Evolutionary conservation across 1,140 invertebrate species (phyloP), one percentile per base, ranked within the genome.

Genomic region (Triops longicaudatus): DNA sequence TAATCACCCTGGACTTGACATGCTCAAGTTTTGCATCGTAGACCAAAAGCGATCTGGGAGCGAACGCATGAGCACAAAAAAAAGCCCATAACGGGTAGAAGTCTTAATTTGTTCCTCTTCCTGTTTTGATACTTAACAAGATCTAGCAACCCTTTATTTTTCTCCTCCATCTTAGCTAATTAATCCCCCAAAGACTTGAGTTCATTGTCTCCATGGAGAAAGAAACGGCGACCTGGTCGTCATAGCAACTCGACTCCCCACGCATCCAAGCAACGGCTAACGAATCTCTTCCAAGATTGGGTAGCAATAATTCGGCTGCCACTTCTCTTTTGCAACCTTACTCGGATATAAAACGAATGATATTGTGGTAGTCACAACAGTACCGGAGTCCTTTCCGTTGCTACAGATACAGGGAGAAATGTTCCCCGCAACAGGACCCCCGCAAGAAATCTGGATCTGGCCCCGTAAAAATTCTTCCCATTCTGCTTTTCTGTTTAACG

Each of bases 201-300:
- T 63, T 76, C 75, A 78, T 73, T 76, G 50, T 14, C 41, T 73
- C 73, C 28, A n/a, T 75, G n/a, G 41, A 44, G n/a, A 9, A 27
- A 78, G 75, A 41, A 76, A 12, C 26, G 22, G 73, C 17, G 42
- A 22, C 12, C 22, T 75, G 26, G 74, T 75, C 27, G n/a, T 9
- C 22, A 26, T 71, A 44, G 72, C 22, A 78, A 71, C 72, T 7
- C 41, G 31, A n/a, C 22, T 37, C 50, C 14, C 14, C 50, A 63
- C 50, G 50, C 50, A 63, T 22, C 14, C 50, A 63, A 63, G 50
- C 7, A 63, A 63, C 50, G n/a, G 22, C 50, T 63, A 63, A 63
- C 50, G 50, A 63, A 63, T 63, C 50, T 63, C 50, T 63, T 17
- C 50, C 4, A 22, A 63, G 22, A n/a, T 22, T 63, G 50, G 50